Evolutionary conservation across 2,888 invertebrate species (phyloP), one percentile per base, ranked within the genome.

Genomic region (Synergus itoensis): DNA sequence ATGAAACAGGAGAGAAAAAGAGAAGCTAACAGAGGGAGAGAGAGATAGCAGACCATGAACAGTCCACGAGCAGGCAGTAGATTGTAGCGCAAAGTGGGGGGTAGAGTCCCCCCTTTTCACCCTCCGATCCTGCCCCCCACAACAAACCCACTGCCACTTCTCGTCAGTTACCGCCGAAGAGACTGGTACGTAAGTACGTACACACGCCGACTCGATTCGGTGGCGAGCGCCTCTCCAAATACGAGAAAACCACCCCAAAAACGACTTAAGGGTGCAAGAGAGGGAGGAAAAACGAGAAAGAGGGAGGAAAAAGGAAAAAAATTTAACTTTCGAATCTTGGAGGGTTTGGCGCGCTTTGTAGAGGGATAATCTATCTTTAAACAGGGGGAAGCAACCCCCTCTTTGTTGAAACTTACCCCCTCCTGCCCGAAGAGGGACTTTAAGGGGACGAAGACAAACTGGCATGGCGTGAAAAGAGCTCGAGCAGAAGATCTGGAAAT

Each of bases 151-250:
- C 84, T 83, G 83, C 87, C 83, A 87, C 84, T 87, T 85, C 86
- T 87, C 87, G 87, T 87, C 85, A 86, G 88, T 87, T 84, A 85
- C 84, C 82, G 86, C 81, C 83, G 82, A 86, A 87, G 86, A 86
- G 86, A 86, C 84, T 85, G 65, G 67, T 60, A 65, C 57, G 64
- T n/a, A 67, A 80, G 75, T 79, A 79, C 81, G 81, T 79, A 79
- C 45, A 77, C 62, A 79, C 79, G 80, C 78, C 77, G 57, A 79
- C 65, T 77, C 75, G 77, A 75, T 79, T 77, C 77, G 76, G 75
- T 75, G 78, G 78, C 62, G 67, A 79, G 81, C 40, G 7, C 5
- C 48, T 53, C 12, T 21, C 62, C 41, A 41, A 41, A 11, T 41
- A 41, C 28, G 63, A 28, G 21, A 28, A 63, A 41, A 40, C 43